These are phyloP conservation scores for Laticauda colubrina DNA, from an alignment of 2,113 vertebrate species.

Conservation along the genomic window DNA sequence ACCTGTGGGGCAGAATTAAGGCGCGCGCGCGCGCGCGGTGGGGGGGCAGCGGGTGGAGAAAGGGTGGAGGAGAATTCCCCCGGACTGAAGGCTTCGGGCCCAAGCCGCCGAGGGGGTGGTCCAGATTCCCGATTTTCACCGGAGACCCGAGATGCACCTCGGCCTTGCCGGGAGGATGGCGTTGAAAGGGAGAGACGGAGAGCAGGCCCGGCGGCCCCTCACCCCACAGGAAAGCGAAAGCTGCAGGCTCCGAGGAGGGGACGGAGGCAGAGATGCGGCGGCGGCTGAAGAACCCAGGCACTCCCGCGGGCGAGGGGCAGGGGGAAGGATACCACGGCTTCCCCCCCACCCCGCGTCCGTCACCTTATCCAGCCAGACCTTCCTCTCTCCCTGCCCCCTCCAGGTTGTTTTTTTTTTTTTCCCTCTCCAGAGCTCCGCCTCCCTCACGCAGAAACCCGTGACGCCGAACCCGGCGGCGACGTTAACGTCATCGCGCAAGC, in stretches of 20 bases:
- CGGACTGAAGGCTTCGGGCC: constrained; percentile 32
- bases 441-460: constrained; percentile 38
- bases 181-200: not conserved
- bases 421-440: constrained; percentile 36
- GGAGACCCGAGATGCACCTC: not conserved
- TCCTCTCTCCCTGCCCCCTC: not conserved
- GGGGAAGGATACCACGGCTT: not conserved
- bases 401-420: not conserved
- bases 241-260: not conserved
- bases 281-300: not conserved
- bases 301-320: not conserved
- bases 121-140: not conserved
- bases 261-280: not conserved
- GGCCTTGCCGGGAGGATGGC: not conserved
- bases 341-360: not conserved
- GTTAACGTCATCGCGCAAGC: not conserved
- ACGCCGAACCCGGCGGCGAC: not conserved
- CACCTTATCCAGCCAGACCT: not conserved
- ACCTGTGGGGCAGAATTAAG: not conserved
- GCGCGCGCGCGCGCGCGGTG: not conserved
- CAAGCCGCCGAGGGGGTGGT: not conserved
- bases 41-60: not conserved
- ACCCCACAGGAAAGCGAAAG: not conserved
- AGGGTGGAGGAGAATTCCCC: constrained; percentile 27
- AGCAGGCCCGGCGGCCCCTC: not conserved